Evolutionary conservation across 2,797 vertebrate species (phyloP), one percentile per base, ranked within the genome.

Genomic region (Mus spretus): DNA sequence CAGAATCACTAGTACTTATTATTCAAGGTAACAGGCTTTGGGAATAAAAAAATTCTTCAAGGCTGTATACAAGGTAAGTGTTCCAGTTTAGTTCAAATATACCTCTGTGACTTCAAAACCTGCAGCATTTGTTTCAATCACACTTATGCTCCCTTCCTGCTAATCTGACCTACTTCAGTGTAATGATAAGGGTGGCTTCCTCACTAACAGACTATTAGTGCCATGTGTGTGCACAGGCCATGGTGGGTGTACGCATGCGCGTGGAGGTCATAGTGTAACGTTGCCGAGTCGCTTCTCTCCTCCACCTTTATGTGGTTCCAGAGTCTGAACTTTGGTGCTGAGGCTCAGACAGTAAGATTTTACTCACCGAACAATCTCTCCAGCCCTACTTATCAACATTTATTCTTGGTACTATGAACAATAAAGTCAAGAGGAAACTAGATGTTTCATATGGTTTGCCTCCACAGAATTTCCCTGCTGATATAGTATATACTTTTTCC

Each of bases 381-480:
- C 37, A 28, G 44, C 53, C 53, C 15, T 47, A 47, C 44, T 96
- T 89, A 90, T 15, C 91, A 24, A 93, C 40, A 61, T 89, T 89
- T 79, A 86, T 92, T 89, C 95, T 88, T 88, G 74, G 53, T 89
- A 57, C 79, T 74, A 85, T 6, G 11, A 86, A 90, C 40, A 89
- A 87, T 59, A 89, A 81, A 85, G n/a, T 55, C 28, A 94, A 95
- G 19, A 78, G 26, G 77, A 91, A 96, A 92, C 53, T 72, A 92
- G 19, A 88, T 59, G 72, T 91, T 90, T 92, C 61, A 86, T 65
- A 59, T 7, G 47, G 53, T 87, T 93, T 94, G 57, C 22, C 50
- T 47, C 70, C 40, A 91, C 55, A 94, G 75, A 95, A 72, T 85
- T 93, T 74, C 59, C 81, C 47, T 75, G 89, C 20, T 79, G 83